Evolutionary conservation across 2,113 vertebrate genomes (phyloP), one percentile per base, ranked within the genome.

Genomic region (Saccopteryx bilineata): DNA sequence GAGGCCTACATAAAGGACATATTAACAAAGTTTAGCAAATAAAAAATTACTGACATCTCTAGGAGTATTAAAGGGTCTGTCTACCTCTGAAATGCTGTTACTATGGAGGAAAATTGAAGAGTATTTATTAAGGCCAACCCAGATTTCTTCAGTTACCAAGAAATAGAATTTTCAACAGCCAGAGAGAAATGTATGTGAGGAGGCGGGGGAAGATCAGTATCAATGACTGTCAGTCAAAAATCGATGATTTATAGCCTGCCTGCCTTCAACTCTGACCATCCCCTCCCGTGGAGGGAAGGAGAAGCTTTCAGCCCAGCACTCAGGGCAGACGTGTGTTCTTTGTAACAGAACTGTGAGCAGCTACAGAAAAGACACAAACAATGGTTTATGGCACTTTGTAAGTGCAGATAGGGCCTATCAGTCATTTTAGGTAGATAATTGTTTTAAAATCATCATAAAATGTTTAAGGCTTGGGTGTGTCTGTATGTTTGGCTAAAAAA

Each of bases 191-290:
- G 4, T 46, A 26, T 80, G 5, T 68, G 56, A 76, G 23, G 28
- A 24, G 9, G 48, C 3, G 9, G 54, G 28, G 9, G 15, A 15
- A 95, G 60, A 83, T 80, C 9, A 7, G 33, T 56, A 93, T 84
- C 46, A 90, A 7, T 90, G 93, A 78, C 4, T 60, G 80, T 95
- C 31, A 26, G 48, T 69, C 65, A 82, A 50, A 58, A 83, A 75
- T 92, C 52, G 66, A 81, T 83, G 90, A 82, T 95, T 94, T 76
- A 95, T 94, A 85, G 82, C 93, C 81, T 95, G 85, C 75, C 50
- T 79, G 85, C 33, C 56, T 95, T 80, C 17, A 92, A 48, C 9
- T 79, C 54, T 93, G 56, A 69, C 56, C 50, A 21, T 72, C 76
- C 50, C 66, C n/a, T 78, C 9, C 18, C 12, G 1, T 48, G 5